These are phyloP conservation scores for Vandiemenella viatica DNA, from an alignment of 2,888 invertebrate species.

Conservation along the genomic window DNA sequence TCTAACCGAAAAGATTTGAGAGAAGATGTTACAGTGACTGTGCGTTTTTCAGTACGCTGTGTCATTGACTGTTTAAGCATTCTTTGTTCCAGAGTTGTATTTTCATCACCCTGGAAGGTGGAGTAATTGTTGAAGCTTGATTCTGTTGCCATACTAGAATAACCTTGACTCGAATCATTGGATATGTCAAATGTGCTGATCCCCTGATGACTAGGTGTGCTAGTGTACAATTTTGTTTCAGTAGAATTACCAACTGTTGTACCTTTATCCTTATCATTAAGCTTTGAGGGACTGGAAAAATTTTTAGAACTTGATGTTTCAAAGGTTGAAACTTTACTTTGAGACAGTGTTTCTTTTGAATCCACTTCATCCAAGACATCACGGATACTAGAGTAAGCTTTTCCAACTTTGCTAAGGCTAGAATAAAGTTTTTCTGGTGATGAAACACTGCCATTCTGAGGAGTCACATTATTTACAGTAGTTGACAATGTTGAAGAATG, in stretches of 20 bases:
- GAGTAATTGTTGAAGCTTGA: slow-evolving; percentile 25
- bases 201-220: too few relatives aligned
- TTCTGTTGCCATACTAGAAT: too few relatives aligned
- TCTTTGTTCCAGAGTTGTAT: slow-evolving; percentile 45
- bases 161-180: too few relatives aligned
- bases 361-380: slow-evolving; percentile 10
- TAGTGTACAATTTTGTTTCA: too few relatives aligned
- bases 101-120: slow-evolving; percentile 34
- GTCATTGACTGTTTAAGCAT: slow-evolving; percentile 52
- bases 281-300: too few relatives aligned
- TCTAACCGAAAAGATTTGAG: slow-evolving; percentile 27
- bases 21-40: slow-evolving; percentile 40
- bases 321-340: too few relatives aligned
- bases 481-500: not conserved
- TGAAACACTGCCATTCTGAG: slow-evolving; percentile 3
- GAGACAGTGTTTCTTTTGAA: too few relatives aligned
- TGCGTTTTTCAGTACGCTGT: slow-evolving; percentile 52
- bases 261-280: too few relatives aligned
- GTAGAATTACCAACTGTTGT: too few relatives aligned
- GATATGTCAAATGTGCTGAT: too few relatives aligned
- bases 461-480: not conserved
- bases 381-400: slow-evolving; percentile 13
- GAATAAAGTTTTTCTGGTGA: slow-evolving; percentile 26
- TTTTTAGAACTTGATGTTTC: too few relatives aligned
- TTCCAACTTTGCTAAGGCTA: slow-evolving; percentile 26